Evolutionary conservation across 2,797 vertebrate genomes (phyloP), one percentile per base, ranked within the genome.

Genomic region (Dryobates pubescens): DNA sequence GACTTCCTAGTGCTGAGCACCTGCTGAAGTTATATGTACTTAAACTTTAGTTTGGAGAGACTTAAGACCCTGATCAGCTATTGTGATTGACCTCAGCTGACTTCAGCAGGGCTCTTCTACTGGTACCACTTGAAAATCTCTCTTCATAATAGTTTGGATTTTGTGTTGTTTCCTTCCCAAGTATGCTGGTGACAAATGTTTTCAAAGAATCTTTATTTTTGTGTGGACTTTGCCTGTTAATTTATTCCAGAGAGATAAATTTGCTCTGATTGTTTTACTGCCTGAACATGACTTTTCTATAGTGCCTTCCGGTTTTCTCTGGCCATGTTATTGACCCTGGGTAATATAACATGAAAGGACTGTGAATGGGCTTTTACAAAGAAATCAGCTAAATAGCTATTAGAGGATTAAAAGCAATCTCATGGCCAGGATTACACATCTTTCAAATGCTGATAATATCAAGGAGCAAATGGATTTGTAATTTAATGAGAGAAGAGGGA

Each of bases 331-430:
- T 96, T 94, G 96, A 89, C 89, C 86, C 56, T 34, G 85, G 85
- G 69, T 94, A 95, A 95, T 92, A 69, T 63, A 89, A 96, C 90
- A 96, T 95, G 88, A 97, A 97, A 97, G 96, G 77, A 81, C 36
- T 10, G 22, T 68, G 81, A 88, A 90, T n/a, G 69, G 77, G 82
- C 75, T 96, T 96, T 92, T 90, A 92, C 92, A 89, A 91, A 93
- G 81, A 88, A 95, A 38, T 79, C 68, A 65, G 76, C 78, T 90
- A 93, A 95, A 94, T 13, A 89, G 86, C 93, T 91, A 79, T 65
- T 74, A 94, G 75, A 88, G 89, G 94, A 96, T 96, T 96, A 94
- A 96, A 97, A 94, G 64, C 87, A 92, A 91, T 94, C 79, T 92
- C 57, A 47, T 82, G 90, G 79, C 84, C 32, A 68, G 89, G 77